These are phyloP conservation scores for Itoplectis maculator DNA, from an alignment of 2,888 invertebrate species.

Conservation along the genomic window DNA sequence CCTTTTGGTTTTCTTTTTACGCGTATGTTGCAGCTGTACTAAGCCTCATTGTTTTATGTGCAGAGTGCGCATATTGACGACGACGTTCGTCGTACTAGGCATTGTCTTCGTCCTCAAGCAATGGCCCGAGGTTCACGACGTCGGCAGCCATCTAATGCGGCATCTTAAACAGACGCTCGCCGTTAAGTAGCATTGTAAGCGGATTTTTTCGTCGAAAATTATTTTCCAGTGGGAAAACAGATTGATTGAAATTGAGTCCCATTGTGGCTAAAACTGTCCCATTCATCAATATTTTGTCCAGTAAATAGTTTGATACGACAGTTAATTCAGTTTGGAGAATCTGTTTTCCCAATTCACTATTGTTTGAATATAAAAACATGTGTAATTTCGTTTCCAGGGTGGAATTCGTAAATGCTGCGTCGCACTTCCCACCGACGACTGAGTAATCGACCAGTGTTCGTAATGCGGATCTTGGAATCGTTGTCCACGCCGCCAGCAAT, in stretches of 20 bases:
- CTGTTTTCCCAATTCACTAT: conserved; percentile 13
- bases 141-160: conserved; percentile 92
- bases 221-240: neutral
- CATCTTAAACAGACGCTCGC: conserved; percentile 92
- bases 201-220: conserved; percentile 57
- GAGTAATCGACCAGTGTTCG: conserved; percentile 44
- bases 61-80: conserved; percentile 95
- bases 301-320: no score
- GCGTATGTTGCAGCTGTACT: conserved; percentile 84
- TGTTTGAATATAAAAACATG: neutral
- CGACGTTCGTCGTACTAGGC: conserved; percentile 92
- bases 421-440: conserved; percentile 47
- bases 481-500: conserved; percentile 52
- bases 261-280: neutral
- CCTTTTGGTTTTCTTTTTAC: conserved; percentile 79
- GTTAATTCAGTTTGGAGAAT: neutral
- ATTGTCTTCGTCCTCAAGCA: conserved; percentile 94
- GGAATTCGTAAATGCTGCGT: conserved; percentile 67
- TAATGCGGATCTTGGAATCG: conserved; percentile 33
- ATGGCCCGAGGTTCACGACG: conserved; percentile 95
- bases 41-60: conserved; percentile 85
- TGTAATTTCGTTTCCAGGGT: conserved; percentile 52
- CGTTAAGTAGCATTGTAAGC: conserved; percentile 87
- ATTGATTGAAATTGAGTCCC: neutral
- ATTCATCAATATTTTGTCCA: no score